Evolutionary conservation across 2,113 vertebrate genomes (phyloP), one percentile per base, ranked within the genome.

Genomic region (Lipophrys pholis): DNA sequence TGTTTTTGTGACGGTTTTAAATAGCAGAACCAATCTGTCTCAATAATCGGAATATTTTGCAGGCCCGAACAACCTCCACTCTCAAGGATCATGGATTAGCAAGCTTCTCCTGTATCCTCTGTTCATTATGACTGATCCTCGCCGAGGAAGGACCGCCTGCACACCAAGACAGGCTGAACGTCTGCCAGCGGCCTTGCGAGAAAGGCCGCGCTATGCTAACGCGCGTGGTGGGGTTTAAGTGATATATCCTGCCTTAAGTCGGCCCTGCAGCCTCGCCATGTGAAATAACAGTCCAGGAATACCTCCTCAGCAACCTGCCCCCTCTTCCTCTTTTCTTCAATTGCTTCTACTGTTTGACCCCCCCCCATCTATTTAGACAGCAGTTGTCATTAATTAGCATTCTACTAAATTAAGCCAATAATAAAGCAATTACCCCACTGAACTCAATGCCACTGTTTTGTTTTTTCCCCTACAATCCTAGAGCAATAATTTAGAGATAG

Each of bases 261-360:
- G 76, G 42, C 36, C 50, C 82, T 73, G 75, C 74, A 82, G 84
- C 69, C 79, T 66, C 14, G 68, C 83, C 90, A 91, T 90, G 83
- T 93, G 86, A 72, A 92, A 93, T 82, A 93, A 91, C 91, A 90
- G 84, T 83, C 81, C 82, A 83, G 82, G 87, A 92, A 94, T 93
- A 85, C 81, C 73, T 80, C 80, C 59, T 65, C 70, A 16, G 9
- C 2, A 3, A 60, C 76, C 63, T 65, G 49, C 43, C 58, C 71
- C 67, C 61, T 8, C 55, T 54, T n/a, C 5, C 40, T 14, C 6
- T 40, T 63, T 54, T 57, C 8, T 38, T 53, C 30, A 10, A 71
- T 53, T 74, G 71, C 64, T 40, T 71, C 79, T 61, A 67, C 81
- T 69, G 84, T 60, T 81, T 38, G 38, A 6, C 55, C 59, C 43